Percentiles rank a stretch among this genome's conserved stretches.
phyloP scores from a whole-genome alignment of 2,888 invertebrate species.

The Amitus sp. region DNA sequence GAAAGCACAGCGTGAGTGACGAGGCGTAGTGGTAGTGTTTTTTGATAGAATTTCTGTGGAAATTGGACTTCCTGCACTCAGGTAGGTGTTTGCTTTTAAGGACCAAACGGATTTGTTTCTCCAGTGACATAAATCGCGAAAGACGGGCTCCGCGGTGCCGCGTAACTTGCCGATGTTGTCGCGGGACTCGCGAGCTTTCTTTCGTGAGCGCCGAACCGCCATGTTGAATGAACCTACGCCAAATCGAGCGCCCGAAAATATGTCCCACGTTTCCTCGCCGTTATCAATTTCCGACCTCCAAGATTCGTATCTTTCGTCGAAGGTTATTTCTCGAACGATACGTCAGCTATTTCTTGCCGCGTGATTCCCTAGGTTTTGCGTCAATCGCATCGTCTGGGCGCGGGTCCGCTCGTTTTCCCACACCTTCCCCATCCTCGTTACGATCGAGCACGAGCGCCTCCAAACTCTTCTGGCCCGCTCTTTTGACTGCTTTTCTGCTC shows the following conservation, averaged over 20 bases:
- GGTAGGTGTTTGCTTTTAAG: conserved; percentile 54
- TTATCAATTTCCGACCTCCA: conserved; percentile 33
- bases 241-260: conserved; percentile 56
- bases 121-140: conserved; percentile 45
- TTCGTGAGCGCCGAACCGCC: conserved; percentile 66
- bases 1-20: conserved; percentile 59
- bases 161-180: conserved; percentile 47
- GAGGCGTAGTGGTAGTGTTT: conserved; percentile 63
- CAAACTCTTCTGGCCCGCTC: background rate
- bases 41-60: conserved; percentile 54
- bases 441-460: background rate
- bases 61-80: conserved; percentile 57
- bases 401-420: conserved; percentile 47
- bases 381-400: conserved; percentile 57
- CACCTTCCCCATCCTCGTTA: conserved; percentile 31
- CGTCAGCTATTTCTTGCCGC: conserved; percentile 12
- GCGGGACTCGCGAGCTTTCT: conserved; percentile 63
- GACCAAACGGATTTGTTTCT: conserved; percentile 35
- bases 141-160: conserved; percentile 43
- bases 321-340: background rate
- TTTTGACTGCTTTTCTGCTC: no score
- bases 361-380: conserved; percentile 51
- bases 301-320: conserved; percentile 23
- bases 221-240: conserved; percentile 66
- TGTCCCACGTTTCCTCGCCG: conserved; percentile 44